These are phyloP conservation scores for Sarcophaga bullata DNA, from an alignment of 1,140 invertebrate genomes.

Conservation along the genomic window DNA sequence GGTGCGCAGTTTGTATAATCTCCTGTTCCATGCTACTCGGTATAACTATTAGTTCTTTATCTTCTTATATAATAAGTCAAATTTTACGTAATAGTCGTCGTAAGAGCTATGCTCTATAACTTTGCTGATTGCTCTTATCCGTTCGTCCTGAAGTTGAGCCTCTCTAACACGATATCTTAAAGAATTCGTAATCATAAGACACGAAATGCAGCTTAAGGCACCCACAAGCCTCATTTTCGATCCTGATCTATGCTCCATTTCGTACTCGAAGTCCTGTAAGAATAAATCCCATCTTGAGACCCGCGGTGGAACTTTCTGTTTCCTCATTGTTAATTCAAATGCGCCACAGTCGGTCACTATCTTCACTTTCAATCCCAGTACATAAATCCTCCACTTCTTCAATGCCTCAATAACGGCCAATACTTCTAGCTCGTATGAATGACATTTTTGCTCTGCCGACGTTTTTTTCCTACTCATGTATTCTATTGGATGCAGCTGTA, in stretches of 20 bases:
- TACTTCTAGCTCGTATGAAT: too few species aligned
- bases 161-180: not conserved
- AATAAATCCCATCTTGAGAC: conserved; percentile 19
- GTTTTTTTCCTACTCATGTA: conserved; percentile 32
- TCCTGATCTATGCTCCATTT: not conserved
- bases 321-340: too few species aligned
- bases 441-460: not conserved
- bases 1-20: conserved; percentile 5
- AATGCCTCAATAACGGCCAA: too few species aligned
- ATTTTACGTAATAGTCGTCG: not conserved
- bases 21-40: conserved; percentile 22
- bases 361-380: too few species aligned
- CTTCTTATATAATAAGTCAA: conserved; percentile 11
- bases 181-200: not conserved
- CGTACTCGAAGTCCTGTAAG: conserved; percentile 30
- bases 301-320: conserved; percentile 1
- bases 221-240: not conserved
- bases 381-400: too few species aligned
- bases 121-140: not conserved
- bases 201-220: not conserved
- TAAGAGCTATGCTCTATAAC: not conserved
- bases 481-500: not conserved
- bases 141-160: conserved; percentile 11
- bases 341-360: too few species aligned
- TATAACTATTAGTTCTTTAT: not conserved